These are phyloP conservation scores for Xestia ashworthii DNA, from an alignment of 2,888 invertebrate genomes.

Conservation along the genomic window DNA sequence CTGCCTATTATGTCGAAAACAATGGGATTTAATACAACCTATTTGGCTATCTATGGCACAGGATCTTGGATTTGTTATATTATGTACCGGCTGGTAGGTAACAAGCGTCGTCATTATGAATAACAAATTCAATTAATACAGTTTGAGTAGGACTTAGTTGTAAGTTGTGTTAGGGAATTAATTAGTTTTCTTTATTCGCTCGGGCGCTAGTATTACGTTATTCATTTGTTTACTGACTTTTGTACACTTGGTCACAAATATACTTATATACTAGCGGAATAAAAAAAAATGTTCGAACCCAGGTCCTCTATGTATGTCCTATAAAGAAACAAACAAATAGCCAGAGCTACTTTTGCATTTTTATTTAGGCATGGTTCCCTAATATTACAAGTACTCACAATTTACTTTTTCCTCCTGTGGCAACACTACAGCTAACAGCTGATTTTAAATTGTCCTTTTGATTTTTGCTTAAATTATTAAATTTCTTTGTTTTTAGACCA, in stretches of 20 bases:
- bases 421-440: no score
- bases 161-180: slow-evolving; percentile 11
- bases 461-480: no score
- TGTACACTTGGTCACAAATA: background rate
- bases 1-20: slow-evolving; percentile 62
- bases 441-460: no score
- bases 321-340: background rate
- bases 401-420: no score
- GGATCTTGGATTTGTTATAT: slow-evolving; percentile 51
- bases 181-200: slow-evolving; percentile 27
- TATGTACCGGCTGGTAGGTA: slow-evolving; percentile 24
- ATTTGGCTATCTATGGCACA: slow-evolving; percentile 53
- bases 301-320: background rate
- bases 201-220: no score
- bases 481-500: no score
- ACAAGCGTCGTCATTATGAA: slow-evolving; percentile 32
- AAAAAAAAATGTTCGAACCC: background rate
- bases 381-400: background rate
- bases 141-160: slow-evolving; percentile 15
- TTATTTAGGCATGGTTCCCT: background rate
- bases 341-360: background rate
- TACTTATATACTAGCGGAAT: background rate
- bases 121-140: slow-evolving; percentile 39
- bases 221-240: background rate
- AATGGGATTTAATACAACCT: slow-evolving; percentile 57